A percentile compares a stretch with the other conserved stretches of the same genome.
These are phyloP conservation scores for Pseudococcus longispinus DNA, from an alignment of 2,888 invertebrate species.

Conservation along the genomic window DNA sequence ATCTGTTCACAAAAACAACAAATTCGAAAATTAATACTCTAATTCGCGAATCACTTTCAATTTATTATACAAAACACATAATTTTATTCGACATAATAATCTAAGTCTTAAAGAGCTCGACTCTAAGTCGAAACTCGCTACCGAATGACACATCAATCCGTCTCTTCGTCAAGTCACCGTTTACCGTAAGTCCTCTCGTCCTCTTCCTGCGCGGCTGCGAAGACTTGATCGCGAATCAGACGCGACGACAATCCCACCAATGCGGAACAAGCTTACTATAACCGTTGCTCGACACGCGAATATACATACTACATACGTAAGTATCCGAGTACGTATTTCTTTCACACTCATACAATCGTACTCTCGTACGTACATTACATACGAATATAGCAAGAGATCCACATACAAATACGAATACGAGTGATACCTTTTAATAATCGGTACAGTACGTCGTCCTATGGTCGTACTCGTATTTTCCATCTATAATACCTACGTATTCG, in stretches of 20 bases:
- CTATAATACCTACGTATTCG: too few species aligned
- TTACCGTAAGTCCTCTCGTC: not conserved
- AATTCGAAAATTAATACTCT: not conserved
- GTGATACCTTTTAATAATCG: not conserved
- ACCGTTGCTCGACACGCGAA: slow-evolving; percentile 17
- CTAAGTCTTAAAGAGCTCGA: not conserved
- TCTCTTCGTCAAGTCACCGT: not conserved
- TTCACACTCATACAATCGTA: not conserved
- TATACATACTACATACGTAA: not conserved
- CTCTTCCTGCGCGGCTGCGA: not conserved
- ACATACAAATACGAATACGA: not conserved
- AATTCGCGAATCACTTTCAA: not conserved
- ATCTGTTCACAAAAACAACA: slow-evolving; percentile 68
- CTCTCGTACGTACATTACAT: not conserved
- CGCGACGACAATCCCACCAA: slow-evolving; percentile 21
- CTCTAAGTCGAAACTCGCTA: not conserved
- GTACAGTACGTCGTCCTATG: not conserved
- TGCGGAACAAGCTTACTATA: slow-evolving; percentile 2
- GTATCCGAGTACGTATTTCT: not conserved
- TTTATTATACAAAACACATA: too few species aligned
- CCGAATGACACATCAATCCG: not conserved
- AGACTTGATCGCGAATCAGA: not conserved
- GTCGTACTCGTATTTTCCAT: too few species aligned
- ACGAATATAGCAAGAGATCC: not conserved
- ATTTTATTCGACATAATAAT: too few species aligned